These are phyloP conservation scores for Bubo scandiacus DNA, from an alignment of 2,113 vertebrate genomes.

Conservation along the genomic window DNA sequence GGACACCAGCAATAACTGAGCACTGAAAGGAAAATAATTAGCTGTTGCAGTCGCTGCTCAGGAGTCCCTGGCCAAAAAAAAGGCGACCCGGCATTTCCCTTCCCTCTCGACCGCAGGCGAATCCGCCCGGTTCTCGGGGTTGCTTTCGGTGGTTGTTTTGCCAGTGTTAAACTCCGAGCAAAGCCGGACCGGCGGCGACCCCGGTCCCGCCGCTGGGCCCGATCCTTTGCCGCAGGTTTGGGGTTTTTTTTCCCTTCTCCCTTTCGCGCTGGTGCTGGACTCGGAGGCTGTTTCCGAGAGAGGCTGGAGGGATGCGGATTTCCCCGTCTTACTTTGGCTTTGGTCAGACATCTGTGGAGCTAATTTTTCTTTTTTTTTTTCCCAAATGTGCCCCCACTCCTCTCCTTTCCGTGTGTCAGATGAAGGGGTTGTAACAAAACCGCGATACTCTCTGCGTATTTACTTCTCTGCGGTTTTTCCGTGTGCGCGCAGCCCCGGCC, in stretches of 20 bases:
- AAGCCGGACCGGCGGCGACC: background rate
- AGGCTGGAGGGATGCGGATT: background rate
- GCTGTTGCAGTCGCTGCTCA: background rate
- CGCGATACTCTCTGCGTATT: background rate
- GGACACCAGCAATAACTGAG: conserved; percentile 37
- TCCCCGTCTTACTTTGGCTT: background rate
- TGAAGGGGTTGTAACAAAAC: background rate
- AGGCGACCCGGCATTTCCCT: background rate
- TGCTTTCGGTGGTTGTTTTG: background rate
- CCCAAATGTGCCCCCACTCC: background rate
- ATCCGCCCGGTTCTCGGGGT: background rate
- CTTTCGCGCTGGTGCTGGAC: background rate
- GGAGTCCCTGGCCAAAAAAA: conserved; percentile 38
- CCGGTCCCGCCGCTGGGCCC: background rate
- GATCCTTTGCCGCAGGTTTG: background rate
- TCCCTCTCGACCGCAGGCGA: background rate
- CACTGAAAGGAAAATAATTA: conserved; percentile 48
- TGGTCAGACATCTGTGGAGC: background rate
- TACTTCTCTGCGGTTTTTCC: background rate
- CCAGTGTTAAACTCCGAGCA: background rate
- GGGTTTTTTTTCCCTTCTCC: accelerated
- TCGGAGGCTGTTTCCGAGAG: background rate
- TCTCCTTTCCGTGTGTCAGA: background rate
- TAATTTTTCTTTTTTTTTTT: background rate
- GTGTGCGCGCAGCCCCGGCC: background rate